Evolutionary conservation across 2,888 invertebrate genomes (phyloP).

Genomic region (Thysanoteuthis rhombus): DNA sequence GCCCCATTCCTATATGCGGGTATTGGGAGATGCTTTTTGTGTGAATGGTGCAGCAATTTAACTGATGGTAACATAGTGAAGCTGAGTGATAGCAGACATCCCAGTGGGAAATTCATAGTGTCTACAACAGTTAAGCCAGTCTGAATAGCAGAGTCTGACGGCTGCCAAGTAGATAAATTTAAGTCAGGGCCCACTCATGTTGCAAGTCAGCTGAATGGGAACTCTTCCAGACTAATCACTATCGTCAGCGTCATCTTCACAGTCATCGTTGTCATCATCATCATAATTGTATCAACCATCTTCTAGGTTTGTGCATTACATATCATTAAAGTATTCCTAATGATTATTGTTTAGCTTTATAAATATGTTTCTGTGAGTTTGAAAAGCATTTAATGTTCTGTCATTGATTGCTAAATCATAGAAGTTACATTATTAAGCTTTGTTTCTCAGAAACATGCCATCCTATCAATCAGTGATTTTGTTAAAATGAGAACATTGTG

Average conservation of each 20-base stretch:
- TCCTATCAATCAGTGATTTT: neutral
- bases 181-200: neutral
- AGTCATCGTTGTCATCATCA: neutral
- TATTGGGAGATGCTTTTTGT: neutral
- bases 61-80: neutral
- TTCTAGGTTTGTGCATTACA: neutral
- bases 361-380: neutral
- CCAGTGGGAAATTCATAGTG: neutral
- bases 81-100: neutral
- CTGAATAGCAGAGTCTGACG: neutral
- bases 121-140: conserved; percentile 12
- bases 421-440: neutral
- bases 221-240: neutral
- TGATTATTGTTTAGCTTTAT: neutral
- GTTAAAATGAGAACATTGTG: neutral
- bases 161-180: neutral
- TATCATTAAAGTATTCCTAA: neutral
- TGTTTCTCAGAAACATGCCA: no score
- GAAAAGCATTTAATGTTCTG: neutral
- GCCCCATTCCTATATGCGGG: no score
- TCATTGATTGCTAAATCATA: neutral
- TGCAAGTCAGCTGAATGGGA: conserved; percentile 12
- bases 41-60: neutral
- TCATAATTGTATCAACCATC: neutral
- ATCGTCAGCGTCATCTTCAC: neutral